These are phyloP conservation scores for Synanthedon tipuliformis DNA, from an alignment of 2,888 invertebrate species.

Conservation along the genomic window DNA sequence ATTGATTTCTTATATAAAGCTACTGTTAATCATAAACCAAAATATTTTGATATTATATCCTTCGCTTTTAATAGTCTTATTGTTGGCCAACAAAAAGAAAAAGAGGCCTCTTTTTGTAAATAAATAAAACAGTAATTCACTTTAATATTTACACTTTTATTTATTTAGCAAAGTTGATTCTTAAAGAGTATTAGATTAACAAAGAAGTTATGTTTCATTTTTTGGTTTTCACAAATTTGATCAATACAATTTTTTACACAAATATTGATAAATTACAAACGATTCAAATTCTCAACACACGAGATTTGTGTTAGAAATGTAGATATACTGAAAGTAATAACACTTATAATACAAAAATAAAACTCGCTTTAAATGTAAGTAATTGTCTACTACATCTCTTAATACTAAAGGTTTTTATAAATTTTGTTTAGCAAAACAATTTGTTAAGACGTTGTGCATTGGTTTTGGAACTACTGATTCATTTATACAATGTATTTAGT, in stretches of 20 bases:
- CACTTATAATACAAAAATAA: background rate
- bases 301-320: background rate
- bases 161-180: too few relatives aligned
- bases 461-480: conserved; percentile 41
- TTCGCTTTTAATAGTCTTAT: too few relatives aligned
- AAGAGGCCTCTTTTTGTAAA: background rate
- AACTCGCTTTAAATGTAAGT: background rate
- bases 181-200: too few relatives aligned
- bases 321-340: background rate
- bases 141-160: background rate
- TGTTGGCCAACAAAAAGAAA: too few relatives aligned
- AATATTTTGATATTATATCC: too few relatives aligned
- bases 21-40: too few relatives aligned
- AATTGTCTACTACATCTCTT: background rate
- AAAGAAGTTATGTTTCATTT: too few relatives aligned
- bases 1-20: too few relatives aligned
- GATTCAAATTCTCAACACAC: background rate
- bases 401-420: conserved; percentile 14
- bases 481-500: conserved; percentile 42
- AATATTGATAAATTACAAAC: background rate
- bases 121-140: background rate
- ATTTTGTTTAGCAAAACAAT: conserved; percentile 31
- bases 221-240: too few relatives aligned
- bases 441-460: conserved; percentile 33
- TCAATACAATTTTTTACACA: background rate